Conservation (phyloP, 2,888 invertebrate species). For the Drosophila incognita region DNA sequence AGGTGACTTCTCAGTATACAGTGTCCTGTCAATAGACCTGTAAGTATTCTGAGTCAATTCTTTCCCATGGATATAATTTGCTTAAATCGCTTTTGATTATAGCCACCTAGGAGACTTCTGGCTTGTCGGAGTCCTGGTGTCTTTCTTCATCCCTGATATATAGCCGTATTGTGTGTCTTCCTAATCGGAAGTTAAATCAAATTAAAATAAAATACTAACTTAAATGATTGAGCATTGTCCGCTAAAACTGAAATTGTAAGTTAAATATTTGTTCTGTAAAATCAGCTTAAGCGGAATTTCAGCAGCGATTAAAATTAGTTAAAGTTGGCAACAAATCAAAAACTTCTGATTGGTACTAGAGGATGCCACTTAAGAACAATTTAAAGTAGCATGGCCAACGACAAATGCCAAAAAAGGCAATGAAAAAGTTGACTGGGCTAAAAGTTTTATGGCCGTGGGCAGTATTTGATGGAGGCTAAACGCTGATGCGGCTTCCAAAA, state of each 20-base stretch:
- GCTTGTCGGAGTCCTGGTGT: no score
- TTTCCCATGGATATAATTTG: no score
- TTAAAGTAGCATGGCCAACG: neutral
- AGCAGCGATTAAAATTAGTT: neutral
- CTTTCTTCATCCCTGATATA: no score
- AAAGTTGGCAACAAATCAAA: neutral
- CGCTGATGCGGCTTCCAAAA: constrained; percentile 17
- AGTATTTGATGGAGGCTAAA: constrained; percentile 38
- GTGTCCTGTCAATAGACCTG: no score
- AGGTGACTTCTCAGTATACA: no score
- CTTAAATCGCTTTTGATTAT: no score
- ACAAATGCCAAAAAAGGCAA: neutral
- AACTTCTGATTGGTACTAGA: neutral
- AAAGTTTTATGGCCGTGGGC: constrained; percentile 58
- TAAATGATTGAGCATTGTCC: no score
- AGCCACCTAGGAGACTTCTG: no score
- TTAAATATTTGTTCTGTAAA: neutral
- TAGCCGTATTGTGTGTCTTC: no score
- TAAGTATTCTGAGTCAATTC: no score
- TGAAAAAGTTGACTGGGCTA: constrained; percentile 16
- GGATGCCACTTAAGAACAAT: neutral
- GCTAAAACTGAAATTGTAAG: neutral
- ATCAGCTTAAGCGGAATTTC: neutral
- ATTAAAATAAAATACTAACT: neutral
- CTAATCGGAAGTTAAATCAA: no score